These are phyloP conservation scores for Penaeus indicus DNA, from an alignment of 1,140 invertebrate genomes.

Conservation along the genomic window DNA sequence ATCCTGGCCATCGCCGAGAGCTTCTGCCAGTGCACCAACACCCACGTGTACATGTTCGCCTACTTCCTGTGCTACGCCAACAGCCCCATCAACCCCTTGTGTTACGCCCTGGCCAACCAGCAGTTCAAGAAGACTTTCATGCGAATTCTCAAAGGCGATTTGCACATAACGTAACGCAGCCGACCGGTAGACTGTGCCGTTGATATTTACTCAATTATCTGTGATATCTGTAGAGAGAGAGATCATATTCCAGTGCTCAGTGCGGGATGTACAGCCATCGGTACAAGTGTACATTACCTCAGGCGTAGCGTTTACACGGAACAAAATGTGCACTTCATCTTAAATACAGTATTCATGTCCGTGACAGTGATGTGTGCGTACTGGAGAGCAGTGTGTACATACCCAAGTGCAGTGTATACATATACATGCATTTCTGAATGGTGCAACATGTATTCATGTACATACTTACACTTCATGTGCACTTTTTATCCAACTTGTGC, in stretches of 20 bases:
- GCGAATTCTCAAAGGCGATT: constrained; percentile 91
- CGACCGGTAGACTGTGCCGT: constrained; percentile 34
- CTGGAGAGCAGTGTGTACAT: constrained; percentile 11
- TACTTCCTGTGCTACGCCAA: constrained; percentile 99
- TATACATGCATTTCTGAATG: constrained; percentile 1
- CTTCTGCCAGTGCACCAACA: constrained; percentile 94
- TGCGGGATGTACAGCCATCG: constrained; percentile 5
- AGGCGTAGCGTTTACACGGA: no score
- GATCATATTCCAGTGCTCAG: neutral
- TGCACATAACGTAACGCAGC: constrained; percentile 84
- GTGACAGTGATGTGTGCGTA: constrained; percentile 8
- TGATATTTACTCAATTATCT: constrained; percentile 55
- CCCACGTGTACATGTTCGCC: constrained; percentile 95
- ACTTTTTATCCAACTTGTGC: no score
- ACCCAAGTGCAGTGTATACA: constrained; percentile 33
- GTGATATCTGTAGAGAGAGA: constrained; percentile 57
- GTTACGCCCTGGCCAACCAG: constrained; percentile 97
- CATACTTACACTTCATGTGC: no score
- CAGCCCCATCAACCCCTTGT: constrained; percentile 79
- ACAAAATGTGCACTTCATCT: no score
- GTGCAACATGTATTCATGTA: no score
- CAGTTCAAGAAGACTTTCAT: constrained; percentile 99
- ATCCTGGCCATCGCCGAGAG: constrained; percentile 95
- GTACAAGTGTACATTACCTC: neutral
- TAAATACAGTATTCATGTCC: no score